These are phyloP conservation scores for Antigone vipio DNA, from an alignment of 2,113 vertebrate genomes.

Conservation along the genomic window DNA sequence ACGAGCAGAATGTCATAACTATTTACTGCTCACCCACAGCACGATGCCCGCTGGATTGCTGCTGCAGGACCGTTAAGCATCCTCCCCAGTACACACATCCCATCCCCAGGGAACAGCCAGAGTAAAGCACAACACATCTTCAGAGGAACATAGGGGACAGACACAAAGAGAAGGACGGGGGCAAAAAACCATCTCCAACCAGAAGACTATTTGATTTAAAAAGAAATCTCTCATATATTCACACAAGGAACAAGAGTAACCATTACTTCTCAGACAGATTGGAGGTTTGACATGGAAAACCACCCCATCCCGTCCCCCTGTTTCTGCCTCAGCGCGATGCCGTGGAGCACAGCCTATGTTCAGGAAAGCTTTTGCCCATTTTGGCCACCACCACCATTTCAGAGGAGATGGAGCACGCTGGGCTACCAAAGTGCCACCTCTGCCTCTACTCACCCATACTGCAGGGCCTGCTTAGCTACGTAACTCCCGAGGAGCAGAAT, in stretches of 20 bases:
- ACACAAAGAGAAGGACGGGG: not conserved
- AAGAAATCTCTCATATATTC: not conserved
- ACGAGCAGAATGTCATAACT: not conserved
- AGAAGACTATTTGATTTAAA: not conserved
- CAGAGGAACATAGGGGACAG: not conserved
- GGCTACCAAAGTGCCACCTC: not conserved
- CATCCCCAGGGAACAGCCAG: not conserved
- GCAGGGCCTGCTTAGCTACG: not conserved
- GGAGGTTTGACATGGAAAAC: not conserved
- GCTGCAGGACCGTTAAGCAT: not conserved
- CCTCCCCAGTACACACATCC: not conserved
- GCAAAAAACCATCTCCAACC: not conserved
- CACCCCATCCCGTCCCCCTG: not conserved
- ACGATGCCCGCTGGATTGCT: not conserved
- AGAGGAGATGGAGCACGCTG: not conserved
- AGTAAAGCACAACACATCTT: not conserved
- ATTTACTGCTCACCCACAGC: not conserved
- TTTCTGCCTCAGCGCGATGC: not conserved
- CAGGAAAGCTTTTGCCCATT: not conserved
- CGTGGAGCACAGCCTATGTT: not conserved
- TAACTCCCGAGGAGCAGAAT: not conserved
- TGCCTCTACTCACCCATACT: not conserved
- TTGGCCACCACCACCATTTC: too few species aligned
- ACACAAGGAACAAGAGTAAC: not conserved
- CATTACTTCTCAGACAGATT: accelerated